Evolutionary conservation across 2,113 vertebrate species (phyloP), one percentile per base, ranked within the genome.

Genomic region (Pitta sordida): DNA sequence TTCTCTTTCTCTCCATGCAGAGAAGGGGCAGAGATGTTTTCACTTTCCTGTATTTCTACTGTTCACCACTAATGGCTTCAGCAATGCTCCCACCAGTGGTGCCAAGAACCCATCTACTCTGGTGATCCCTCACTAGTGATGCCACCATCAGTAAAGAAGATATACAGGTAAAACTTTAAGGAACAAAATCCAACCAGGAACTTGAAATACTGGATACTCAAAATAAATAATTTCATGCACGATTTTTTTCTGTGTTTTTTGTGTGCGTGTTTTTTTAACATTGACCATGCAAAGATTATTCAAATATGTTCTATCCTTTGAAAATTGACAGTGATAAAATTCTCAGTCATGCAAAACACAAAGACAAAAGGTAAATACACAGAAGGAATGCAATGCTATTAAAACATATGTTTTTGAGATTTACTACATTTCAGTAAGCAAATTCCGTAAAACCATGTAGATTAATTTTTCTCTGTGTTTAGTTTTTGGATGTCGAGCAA

Each of bases 241-340:
- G 0, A 2, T 53, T 26, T 2, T 20, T 60, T 13, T 78, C 37
- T 30, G n/a, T n/a, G n/a, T n/a, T n/a, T n/a, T n/a, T n/a, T n/a
- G n/a, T n/a, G n/a, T n/a, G n/a, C n/a, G n/a, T n/a, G n/a, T 19
- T 36, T 58, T 85, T 75, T 44, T 5, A 2, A 52, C 10, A 7
- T 32, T 63, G 46, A 8, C 17, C 37, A 39, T 22, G 13, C 19
- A 87, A 65, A 75, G 23, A 15, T 79, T 76, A 56, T 49, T 85
- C n/a, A 87, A 71, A 46, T 78, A 46, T 7, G 4, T 65, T 77
- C 37, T 51, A 19, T 17, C 17, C 52, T 48, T 10, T 53, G 70
- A 78, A 91, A 89, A 80, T 0, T 64, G 62, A 58, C 14, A 41
- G 53, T 0, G 17, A 71, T 59, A 73, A 84, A 85, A 89, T 60